Base-by-base conservation (phyloP, 2,797 vertebrate species). In the Ibycter americanus region DNA sequence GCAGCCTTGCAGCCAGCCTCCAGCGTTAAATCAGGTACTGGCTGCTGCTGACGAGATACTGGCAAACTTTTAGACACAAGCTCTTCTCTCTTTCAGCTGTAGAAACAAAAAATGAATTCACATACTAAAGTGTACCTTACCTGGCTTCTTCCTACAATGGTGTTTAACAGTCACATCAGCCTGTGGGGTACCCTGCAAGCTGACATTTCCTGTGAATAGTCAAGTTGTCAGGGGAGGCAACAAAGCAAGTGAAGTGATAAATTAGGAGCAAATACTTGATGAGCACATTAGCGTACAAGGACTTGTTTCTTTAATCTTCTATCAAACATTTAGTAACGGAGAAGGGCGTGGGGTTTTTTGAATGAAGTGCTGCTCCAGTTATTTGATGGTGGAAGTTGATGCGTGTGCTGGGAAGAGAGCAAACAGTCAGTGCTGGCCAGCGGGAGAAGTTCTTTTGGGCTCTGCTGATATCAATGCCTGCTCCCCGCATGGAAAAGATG, bases 401-500 rank as follows among this genome's bases (percentile, higher is more conserved):
- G 77, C 1, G 1, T 86, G 54, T 38, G 49, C 66, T 79, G 72
- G 68, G 85, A 82, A 78, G 38, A 67, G 67, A 73, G 68, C 34
- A 79, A 65, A 62, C 14, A 72, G 56, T 17, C 52, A 11, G 51
- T 38, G 54, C 72, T 49, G 80, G 94, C 65, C 91, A 76, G 72
- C 0, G 0, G 68, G 68, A 90, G 47, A 58, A 82, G 79, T 44
- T 76, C 82, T 67, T 86, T 22, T 36, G 9, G 0, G 70, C 66
- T 84, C 23, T 84, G 77, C 56, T 96, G 83, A 96, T 96, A 94
- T 96, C 95, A 97, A 49, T 90, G 90, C 87, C 54, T 66, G 85
- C 62, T 93, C 77, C 87, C 62, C 62, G 58, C 77, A 93, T 67
- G 94, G 91, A 96, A 96, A 96, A 94, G 92, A 96, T 89, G 91